Evolutionary conservation across 2,888 invertebrate genomes (phyloP), one percentile per base, ranked within the genome.

Genomic region (Tineola bisselliella): DNA sequence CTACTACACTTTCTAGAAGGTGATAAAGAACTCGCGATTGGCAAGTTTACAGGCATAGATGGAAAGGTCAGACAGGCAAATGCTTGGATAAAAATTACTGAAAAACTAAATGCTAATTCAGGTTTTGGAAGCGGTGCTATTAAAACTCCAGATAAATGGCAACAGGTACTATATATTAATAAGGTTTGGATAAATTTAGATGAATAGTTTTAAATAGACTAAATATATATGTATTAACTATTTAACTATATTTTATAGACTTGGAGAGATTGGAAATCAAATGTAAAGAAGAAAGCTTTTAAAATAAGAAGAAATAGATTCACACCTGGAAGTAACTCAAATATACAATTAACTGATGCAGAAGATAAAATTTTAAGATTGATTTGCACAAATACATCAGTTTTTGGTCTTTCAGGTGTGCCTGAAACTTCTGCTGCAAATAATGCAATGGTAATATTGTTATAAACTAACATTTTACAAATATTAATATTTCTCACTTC

Each of bases 81-180:
- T 64, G 68, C 77, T 0, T 79, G 79, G 79, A 77, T 79, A 60
- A 79, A 76, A 69, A 79, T 79, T 33, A 79, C 79, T 13, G 78
- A 79, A 63, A 79, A 78, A 68, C 67, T 79, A 3, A 79, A 79
- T 65, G 76, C 76, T 4, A 77, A 76, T 64, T 78, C 78, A 1
- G 78, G 77, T 48, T 78, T 78, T 63, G 77, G 77, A 43, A 77
- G 79, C 1, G 79, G 79, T 60, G 78, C 79, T 60, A 76, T 79
- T 18, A 79, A 79, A 65, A 79, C 79, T 31, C 79, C 79, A n/a
- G 76, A 76, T 67, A 79, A 79, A 66, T 79, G 79, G 79, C 79
- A 79, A 66, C 79, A 79, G 74, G 79, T 75, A 30, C n/a, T 2
- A 38, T 38, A 48, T 6, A 25, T 4, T 4, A 25, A 2, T 6